phyloP scores from a whole-genome alignment of 1,140 invertebrate species.

The Oncopeltus fasciatus region DNA sequence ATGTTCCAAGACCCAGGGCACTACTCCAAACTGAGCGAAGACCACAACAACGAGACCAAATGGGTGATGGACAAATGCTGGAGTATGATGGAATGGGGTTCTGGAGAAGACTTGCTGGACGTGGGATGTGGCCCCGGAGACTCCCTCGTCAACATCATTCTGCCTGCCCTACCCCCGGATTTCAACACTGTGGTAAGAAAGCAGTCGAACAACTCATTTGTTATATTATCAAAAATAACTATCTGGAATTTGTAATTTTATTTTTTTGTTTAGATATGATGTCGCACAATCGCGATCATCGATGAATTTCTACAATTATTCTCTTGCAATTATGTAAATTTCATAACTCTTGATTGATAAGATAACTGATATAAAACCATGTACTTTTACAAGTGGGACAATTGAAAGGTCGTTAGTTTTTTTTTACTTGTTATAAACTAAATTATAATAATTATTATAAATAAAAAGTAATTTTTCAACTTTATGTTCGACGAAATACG shows the following conservation, averaged over 20 bases:
- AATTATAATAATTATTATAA: no score
- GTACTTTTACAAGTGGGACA: no score
- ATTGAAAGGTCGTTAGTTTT: no score
- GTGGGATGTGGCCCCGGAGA: constrained; percentile 69
- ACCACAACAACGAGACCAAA: constrained; percentile 3
- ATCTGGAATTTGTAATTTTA: background rate
- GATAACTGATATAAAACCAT: no score
- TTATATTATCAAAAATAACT: background rate
- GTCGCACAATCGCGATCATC: background rate
- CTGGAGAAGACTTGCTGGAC: constrained; percentile 36
- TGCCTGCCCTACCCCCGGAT: constrained; percentile 39
- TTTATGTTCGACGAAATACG: no score
- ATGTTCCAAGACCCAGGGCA: background rate
- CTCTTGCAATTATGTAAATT: no score
- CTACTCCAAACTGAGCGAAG: background rate
- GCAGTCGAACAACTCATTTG: no score
- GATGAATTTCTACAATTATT: background rate
- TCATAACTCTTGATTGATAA: no score
- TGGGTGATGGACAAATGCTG: background rate
- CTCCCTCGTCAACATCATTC: constrained; percentile 47
- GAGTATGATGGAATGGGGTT: background rate
- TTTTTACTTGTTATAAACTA: no score
- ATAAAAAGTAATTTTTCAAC: no score
- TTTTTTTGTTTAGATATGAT: no score
- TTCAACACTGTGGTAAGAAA: constrained; percentile 15